Conservation (phyloP, 2,113 vertebrate species). For the Carassius auratus region DNA sequence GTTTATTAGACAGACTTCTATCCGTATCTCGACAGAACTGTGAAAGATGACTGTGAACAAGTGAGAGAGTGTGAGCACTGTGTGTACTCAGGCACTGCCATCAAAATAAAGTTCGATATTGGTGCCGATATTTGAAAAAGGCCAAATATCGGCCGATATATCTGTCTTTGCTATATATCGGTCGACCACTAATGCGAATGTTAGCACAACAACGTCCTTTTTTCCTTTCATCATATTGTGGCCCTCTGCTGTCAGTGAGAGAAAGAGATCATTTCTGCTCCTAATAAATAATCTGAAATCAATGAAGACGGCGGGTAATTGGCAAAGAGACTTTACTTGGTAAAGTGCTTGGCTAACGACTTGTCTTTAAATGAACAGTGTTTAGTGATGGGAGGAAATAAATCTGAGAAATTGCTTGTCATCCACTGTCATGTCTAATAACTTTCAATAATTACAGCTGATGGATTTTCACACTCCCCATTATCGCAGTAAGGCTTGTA, state of each 20-base stretch:
- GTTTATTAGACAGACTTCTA: too few relatives aligned
- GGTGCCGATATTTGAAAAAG: too few relatives aligned
- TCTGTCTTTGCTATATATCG: too few relatives aligned
- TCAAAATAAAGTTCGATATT: too few relatives aligned
- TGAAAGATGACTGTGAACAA: too few relatives aligned
- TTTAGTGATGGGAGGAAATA: constrained; percentile 94
- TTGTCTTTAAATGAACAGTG: constrained; percentile 97
- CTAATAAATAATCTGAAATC: constrained; percentile 93
- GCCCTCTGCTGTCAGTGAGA: constrained; percentile 77
- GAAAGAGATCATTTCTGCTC: constrained; percentile 84
- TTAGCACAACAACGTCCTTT: constrained; percentile 44
- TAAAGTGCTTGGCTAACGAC: constrained; percentile 92
- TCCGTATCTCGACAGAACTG: too few relatives aligned
- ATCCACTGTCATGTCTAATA: constrained; percentile 99
- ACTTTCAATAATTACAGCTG: constrained; percentile 99
- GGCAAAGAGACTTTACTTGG: constrained; percentile 92
- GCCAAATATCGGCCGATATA: too few relatives aligned
- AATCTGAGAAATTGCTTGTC: constrained; percentile 99
- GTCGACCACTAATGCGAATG: background rate
- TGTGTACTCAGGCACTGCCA: too few relatives aligned
- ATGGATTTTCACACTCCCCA: constrained; percentile 99
- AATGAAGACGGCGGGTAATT: constrained; percentile 90
- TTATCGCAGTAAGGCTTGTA: constrained; percentile 99
- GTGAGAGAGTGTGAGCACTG: too few relatives aligned
- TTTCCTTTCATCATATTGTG: constrained; percentile 78